Conservation (phyloP, 2,888 invertebrate genomes). For the Galerucella nymphaeae region DNA sequence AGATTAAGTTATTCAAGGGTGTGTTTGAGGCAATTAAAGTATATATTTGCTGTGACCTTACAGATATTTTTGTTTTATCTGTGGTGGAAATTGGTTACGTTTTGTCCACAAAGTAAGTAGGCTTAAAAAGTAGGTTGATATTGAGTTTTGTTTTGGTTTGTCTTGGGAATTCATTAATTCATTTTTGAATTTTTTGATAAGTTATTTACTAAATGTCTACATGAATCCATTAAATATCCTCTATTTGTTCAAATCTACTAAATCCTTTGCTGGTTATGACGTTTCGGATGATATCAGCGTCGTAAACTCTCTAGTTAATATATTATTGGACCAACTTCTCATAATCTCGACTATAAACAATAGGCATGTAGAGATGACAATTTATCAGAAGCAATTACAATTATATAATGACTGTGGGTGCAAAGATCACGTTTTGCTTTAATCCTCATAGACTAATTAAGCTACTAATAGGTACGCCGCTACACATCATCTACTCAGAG, state of each 20-base stretch:
- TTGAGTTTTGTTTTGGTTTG: no score
- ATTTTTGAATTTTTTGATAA: no score
- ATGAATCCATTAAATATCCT: no score
- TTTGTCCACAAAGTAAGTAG: no score
- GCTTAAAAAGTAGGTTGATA: no score
- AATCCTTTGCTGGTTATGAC: neutral
- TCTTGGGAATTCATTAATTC: no score
- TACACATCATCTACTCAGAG: constrained; percentile 6
- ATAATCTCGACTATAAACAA: constrained; percentile 1
- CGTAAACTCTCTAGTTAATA: neutral
- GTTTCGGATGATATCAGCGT: neutral
- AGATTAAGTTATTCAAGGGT: neutral
- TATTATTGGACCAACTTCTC: neutral
- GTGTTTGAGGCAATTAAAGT: neutral
- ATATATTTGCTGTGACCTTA: no score
- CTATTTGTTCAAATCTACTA: no score
- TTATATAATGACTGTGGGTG: constrained; percentile 18
- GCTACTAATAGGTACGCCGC: constrained; percentile 1
- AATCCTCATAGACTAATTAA: constrained; percentile 22
- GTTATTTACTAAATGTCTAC: no score
- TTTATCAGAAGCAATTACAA: constrained; percentile 21
- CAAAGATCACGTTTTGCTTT: constrained; percentile 24
- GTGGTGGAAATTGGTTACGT: no score
- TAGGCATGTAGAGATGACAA: constrained; percentile 16
- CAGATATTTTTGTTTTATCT: no score